These are phyloP conservation scores for Sebastes steindachneri DNA, from an alignment of 2,797 vertebrate genomes.

Conservation along the genomic window DNA sequence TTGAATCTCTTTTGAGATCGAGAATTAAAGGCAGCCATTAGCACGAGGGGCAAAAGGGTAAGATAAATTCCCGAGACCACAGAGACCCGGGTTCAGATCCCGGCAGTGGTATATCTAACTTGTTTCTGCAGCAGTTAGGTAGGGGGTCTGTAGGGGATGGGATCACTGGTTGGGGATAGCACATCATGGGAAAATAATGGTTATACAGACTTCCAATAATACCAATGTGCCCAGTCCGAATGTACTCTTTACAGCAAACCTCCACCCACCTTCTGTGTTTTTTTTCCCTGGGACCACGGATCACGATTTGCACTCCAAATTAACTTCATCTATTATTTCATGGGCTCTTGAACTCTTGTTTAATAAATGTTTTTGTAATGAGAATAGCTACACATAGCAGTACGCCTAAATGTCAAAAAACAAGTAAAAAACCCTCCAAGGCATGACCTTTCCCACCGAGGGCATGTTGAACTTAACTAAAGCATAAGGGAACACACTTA, in stretches of 20 bases:
- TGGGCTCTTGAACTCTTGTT: conserved; percentile 13
- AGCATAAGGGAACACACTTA: neutral
- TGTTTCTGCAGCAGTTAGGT: neutral
- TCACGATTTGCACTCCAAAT: conserved; percentile 20
- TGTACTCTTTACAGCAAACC: neutral
- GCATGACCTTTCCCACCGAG: conserved; percentile 26
- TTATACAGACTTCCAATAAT: neutral
- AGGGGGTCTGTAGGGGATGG: too few relatives aligned
- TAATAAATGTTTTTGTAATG: conserved; percentile 18
- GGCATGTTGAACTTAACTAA: conserved; percentile 19
- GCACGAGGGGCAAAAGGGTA: neutral
- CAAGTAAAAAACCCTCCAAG: conserved; percentile 21
- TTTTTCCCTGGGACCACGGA: neutral
- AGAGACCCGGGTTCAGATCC: neutral
- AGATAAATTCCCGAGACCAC: neutral
- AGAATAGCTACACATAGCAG: neutral
- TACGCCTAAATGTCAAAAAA: conserved; percentile 15
- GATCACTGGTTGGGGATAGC: neutral
- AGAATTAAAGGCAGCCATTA: conserved; percentile 12
- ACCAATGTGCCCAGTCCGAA: neutral
- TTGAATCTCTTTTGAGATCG: conserved; percentile 17
- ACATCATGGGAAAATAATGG: neutral
- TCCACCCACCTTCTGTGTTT: neutral
- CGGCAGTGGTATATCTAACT: neutral
- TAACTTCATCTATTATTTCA: conserved; percentile 17